These are phyloP conservation scores for Oligia latruncula DNA, from an alignment of 2,888 invertebrate genomes.

Conservation along the genomic window DNA sequence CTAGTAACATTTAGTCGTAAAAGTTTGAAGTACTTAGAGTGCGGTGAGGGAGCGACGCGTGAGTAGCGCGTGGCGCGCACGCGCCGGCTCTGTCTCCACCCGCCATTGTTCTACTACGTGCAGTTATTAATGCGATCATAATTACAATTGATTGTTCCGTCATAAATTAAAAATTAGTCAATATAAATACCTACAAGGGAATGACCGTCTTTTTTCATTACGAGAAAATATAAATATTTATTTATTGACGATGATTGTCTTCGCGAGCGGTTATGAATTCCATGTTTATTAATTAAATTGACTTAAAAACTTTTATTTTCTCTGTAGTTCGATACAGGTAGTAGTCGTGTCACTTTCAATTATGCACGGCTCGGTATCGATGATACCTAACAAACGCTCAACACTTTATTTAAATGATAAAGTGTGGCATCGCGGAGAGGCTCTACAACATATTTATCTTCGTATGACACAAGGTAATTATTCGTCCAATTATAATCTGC, in stretches of 20 bases:
- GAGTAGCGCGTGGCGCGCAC: constrained; percentile 74
- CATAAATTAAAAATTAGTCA: constrained; percentile 49
- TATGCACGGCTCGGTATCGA: constrained; percentile 29
- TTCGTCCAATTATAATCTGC: constrained; percentile 83
- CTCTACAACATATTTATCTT: constrained; percentile 74
- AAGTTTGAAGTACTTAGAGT: constrained; percentile 4
- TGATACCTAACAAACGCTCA: constrained; percentile 35
- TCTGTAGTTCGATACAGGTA: constrained; percentile 29
- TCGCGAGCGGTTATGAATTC: constrained; percentile 8
- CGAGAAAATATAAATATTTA: constrained; percentile 23
- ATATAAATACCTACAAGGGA: constrained; percentile 11
- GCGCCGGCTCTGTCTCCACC: constrained; percentile 63
- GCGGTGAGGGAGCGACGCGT: constrained; percentile 47
- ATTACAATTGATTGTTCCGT: constrained; percentile 51
- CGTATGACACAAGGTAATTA: constrained; percentile 83
- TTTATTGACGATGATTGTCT: constrained; percentile 11
- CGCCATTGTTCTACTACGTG: constrained; percentile 67
- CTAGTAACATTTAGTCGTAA: not conserved
- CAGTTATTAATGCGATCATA: constrained; percentile 41
- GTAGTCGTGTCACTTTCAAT: constrained; percentile 42
- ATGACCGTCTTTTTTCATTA: constrained; percentile 7
- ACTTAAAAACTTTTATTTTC: constrained; percentile 10
- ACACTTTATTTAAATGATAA: constrained; percentile 73
- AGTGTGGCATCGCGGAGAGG: constrained; percentile 70
- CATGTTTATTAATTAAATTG: not conserved